A percentile compares a stretch with the other conserved stretches of the same genome.
Conservation (phyloP, 2,888 invertebrate species). For the Scaptomyza cyrtandrae region DNA sequence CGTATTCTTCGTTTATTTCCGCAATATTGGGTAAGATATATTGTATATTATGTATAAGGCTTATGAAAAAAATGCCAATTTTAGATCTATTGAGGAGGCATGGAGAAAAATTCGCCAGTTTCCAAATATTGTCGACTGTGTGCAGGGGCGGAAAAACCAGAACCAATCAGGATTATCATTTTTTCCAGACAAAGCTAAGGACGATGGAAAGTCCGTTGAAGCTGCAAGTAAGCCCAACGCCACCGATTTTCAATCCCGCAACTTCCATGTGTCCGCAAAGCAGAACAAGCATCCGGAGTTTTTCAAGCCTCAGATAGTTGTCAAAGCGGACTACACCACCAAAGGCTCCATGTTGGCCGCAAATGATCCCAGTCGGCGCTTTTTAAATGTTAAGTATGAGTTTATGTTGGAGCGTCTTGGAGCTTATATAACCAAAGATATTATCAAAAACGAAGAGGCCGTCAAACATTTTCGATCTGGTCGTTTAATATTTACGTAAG, state of each 20-base stretch:
- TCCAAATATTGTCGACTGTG: constrained; percentile 35
- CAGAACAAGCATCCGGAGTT: constrained; percentile 66
- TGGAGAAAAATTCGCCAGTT: constrained; percentile 27
- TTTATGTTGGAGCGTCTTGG: constrained; percentile 72
- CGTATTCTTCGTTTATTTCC: constrained; percentile 50
- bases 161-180: background rate
- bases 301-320: constrained; percentile 47
- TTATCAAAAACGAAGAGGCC: constrained; percentile 20
- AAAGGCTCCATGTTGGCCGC: constrained; percentile 51
- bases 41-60: background rate
- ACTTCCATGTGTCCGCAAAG: constrained; percentile 57
- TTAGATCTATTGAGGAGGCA: constrained; percentile 49
- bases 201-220: background rate
- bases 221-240: background rate
- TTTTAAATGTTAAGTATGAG: constrained; percentile 69
- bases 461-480: constrained; percentile 69
- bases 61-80: background rate
- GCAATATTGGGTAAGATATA: constrained; percentile 47
- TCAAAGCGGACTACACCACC: constrained; percentile 52
- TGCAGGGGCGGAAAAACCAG: constrained; percentile 14
- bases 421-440: constrained; percentile 27
- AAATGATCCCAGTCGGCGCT: constrained; percentile 65
- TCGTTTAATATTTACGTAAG: constrained; percentile 66
- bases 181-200: background rate
- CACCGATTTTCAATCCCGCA: constrained; percentile 43